Evolutionary conservation across 2,797 vertebrate genomes (phyloP).

Genomic region (Sebastes minor): DNA sequence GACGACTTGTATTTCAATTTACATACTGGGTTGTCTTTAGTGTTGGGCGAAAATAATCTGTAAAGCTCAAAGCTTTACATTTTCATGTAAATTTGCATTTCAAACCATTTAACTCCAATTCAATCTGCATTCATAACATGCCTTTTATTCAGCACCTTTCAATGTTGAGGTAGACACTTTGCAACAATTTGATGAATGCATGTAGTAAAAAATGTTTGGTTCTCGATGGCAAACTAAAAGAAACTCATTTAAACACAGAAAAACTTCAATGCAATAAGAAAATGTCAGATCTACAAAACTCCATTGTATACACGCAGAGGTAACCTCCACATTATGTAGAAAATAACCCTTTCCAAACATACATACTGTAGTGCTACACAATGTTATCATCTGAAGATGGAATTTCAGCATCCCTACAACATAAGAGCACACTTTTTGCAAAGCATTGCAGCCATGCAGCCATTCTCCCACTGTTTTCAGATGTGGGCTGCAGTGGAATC

Average conservation of each 20-base stretch:
- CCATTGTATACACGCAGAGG: background rate
- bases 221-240: background rate
- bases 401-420: constrained; percentile 11
- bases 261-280: background rate
- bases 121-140: background rate
- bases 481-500: constrained; percentile 71
- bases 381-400: constrained; percentile 1
- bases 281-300: background rate
- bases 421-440: constrained; percentile 15
- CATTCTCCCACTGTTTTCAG: constrained; percentile 52
- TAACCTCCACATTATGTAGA: background rate
- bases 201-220: background rate
- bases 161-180: background rate
- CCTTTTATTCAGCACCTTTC: background rate
- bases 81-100: constrained; percentile 13
- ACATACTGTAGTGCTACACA: background rate
- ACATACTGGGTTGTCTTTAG: background rate
- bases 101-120: background rate
- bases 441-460: constrained; percentile 32
- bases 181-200: background rate
- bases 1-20: background rate
- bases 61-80: background rate
- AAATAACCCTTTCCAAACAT: background rate
- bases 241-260: background rate
- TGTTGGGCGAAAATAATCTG: background rate